Evolutionary conservation across 2,888 invertebrate genomes (phyloP).

Genomic region (Peribatodes rhomboidaria): DNA sequence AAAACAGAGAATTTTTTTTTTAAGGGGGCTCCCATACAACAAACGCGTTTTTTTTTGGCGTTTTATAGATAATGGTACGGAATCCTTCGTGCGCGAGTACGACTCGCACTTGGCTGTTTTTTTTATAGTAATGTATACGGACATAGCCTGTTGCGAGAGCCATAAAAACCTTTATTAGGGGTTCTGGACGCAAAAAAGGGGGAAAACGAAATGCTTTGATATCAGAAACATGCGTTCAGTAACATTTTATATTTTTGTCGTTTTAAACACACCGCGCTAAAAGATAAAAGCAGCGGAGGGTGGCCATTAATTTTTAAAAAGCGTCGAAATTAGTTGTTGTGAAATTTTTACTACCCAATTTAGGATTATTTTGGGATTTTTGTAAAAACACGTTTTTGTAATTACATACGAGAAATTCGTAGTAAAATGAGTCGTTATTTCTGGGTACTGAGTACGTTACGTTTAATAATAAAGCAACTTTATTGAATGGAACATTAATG

Average conservation of each 20-base stretch:
- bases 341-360: conserved; percentile 20
- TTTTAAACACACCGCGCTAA: conserved; percentile 42
- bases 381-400: conserved; percentile 5
- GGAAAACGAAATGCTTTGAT: conserved; percentile 51
- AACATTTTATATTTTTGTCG: conserved; percentile 38
- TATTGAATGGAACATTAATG: neutral
- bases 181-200: conserved; percentile 50
- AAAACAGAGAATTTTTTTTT: too few species aligned
- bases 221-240: conserved; percentile 44
- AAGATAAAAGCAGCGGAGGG: conserved; percentile 37
- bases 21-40: too few species aligned
- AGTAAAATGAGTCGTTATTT: neutral
- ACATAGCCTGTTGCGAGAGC: conserved; percentile 56
- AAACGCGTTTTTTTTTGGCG: too few species aligned
- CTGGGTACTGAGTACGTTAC: neutral
- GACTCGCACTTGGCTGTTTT: too few species aligned
- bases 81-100: too few species aligned
- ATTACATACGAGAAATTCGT: neutral
- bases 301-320: conserved; percentile 31
- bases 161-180: conserved; percentile 64
- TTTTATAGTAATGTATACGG: conserved; percentile 23
- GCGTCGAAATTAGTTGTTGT: conserved; percentile 26
- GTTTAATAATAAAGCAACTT: neutral
- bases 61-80: too few species aligned
- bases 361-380: conserved; percentile 20